Base-by-base conservation (phyloP, 2,797 vertebrate genomes). In the Tachyglossus aculeatus region DNA sequence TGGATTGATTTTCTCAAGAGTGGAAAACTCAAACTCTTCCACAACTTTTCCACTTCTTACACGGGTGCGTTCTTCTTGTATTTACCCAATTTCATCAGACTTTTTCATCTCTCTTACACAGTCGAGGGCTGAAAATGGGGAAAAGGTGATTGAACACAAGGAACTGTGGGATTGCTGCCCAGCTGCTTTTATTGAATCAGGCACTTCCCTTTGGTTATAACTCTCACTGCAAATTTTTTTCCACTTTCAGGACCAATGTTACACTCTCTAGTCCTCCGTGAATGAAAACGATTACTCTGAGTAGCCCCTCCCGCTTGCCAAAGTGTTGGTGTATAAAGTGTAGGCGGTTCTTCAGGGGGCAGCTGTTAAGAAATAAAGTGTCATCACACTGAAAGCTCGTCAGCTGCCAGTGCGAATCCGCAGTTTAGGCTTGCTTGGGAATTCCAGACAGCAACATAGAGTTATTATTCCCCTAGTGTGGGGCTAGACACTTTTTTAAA, bases 381-480 rank as follows among this genome's bases (percentile, higher is more conserved):
- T 29, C 10, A 10, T 78, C 4, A 0, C 15, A 22, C 62, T 81
- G 77, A 40, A 62, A 19, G 24, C 37, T 82, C 79, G 34, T 27
- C 66, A 29, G 11, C 5, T 71, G 67, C 47, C 51, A 72, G 8
- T 33, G 29, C 29, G 37, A 56, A 68, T 84, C 48, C 2, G 19
- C 59, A 54, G 71, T 51, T 77, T 44, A 70, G 36, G 34, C 41
- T 74, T 74, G 13, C 54, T 62, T 83, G 74, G 9, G 21, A 78
- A 34, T 85, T 52, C 31, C 15, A 75, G 59, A 61, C 4, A 68
- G 24, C 45, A 84, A 71, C 48, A 39, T 15, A 32, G 19, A 61
- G 52, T 57, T 66, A 29, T 68, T 43, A 22, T 71, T 87, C 81
- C 16, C 29, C 77, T 0, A 1, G 19, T 29, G 39, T 75, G 33